Percentiles rank a stretch among this genome's conserved stretches.
phyloP scores from a whole-genome alignment of 2,888 invertebrate genomes.

The Sarcophaga caerulescens region DNA sequence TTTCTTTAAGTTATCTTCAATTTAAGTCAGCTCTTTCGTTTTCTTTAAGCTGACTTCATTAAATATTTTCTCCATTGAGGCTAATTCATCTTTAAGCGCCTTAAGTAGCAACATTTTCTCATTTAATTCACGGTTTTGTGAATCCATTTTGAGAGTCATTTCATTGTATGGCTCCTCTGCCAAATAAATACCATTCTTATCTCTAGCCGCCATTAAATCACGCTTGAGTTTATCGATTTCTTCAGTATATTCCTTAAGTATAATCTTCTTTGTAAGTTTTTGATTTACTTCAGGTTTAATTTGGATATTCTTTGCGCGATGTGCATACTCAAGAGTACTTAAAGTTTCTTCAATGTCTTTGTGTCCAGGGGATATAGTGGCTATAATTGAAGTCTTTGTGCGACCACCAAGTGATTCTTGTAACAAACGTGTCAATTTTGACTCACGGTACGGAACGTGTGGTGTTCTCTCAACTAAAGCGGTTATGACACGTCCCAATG shows the following conservation, averaged over 20 bases:
- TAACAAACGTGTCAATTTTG: conserved; percentile 95
- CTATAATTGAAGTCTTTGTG: conserved; percentile 98
- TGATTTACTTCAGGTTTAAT: conserved; percentile 96
- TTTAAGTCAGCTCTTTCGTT: conserved; percentile 82
- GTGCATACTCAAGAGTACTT: conserved; percentile 97
- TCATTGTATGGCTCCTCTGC: conserved; percentile 91
- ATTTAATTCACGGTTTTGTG: conserved; percentile 86
- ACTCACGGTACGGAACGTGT: conserved; percentile 98
- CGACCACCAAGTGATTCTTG: conserved; percentile 95
- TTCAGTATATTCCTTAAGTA: conserved; percentile 92
- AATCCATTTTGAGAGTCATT: conserved; percentile 85
- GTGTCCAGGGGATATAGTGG: conserved; percentile 95
- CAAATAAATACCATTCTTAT: conserved; percentile 93
- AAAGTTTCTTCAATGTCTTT: conserved; percentile 95
- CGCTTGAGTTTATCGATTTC: conserved; percentile 94
- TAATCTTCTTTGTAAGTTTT: conserved; percentile 90
- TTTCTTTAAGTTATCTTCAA: conserved; percentile 82
- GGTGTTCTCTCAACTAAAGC: conserved; percentile 95
- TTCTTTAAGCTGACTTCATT: conserved; percentile 81
- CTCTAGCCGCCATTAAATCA: conserved; percentile 92
- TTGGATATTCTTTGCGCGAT: conserved; percentile 95
- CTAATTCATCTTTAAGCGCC: conserved; percentile 86
- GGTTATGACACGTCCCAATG: conserved; percentile 97
- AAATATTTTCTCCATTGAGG: conserved; percentile 84
- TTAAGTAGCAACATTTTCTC: conserved; percentile 86